These are phyloP conservation scores for Frankliniella intonsa DNA, from an alignment of 2,888 invertebrate genomes.

Conservation along the genomic window DNA sequence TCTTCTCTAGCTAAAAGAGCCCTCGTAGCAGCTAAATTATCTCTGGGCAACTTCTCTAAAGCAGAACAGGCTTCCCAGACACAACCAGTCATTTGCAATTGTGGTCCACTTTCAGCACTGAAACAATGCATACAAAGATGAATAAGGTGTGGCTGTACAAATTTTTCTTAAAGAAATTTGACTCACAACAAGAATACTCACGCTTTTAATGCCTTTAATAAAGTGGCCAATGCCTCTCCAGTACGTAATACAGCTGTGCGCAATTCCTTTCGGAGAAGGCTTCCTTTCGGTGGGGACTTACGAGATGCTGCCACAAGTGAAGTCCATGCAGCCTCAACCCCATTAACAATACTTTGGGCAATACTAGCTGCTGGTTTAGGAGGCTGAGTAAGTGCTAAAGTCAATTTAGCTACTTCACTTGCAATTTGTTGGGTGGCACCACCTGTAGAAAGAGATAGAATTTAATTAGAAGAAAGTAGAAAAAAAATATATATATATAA, in stretches of 20 bases:
- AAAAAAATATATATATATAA: neutral
- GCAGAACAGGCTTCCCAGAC: constrained; percentile 37
- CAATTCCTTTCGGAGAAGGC: neutral
- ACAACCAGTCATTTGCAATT: constrained; percentile 33
- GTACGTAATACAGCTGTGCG: neutral
- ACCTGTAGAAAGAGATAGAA: neutral
- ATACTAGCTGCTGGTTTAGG: constrained; percentile 19
- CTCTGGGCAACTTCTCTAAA: constrained; percentile 33
- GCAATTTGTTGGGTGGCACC: constrained; percentile 1
- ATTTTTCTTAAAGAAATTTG: neutral
- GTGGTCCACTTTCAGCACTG: constrained; percentile 34
- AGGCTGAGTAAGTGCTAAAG: constrained; percentile 26
- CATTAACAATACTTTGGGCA: constrained; percentile 27
- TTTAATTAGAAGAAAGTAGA: neutral
- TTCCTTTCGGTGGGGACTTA: neutral
- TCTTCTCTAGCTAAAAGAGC: constrained; percentile 35
- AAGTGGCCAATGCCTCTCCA: neutral
- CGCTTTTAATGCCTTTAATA: neutral
- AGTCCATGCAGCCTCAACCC: constrained; percentile 24
- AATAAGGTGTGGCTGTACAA: neutral
- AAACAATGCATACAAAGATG: neutral
- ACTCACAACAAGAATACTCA: neutral
- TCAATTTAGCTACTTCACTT: constrained; percentile 23
- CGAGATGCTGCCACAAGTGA: constrained; percentile 20
- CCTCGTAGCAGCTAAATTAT: constrained; percentile 35